Base-by-base conservation (phyloP, 1,140 invertebrate genomes). In the Aricia agestis region DNA sequence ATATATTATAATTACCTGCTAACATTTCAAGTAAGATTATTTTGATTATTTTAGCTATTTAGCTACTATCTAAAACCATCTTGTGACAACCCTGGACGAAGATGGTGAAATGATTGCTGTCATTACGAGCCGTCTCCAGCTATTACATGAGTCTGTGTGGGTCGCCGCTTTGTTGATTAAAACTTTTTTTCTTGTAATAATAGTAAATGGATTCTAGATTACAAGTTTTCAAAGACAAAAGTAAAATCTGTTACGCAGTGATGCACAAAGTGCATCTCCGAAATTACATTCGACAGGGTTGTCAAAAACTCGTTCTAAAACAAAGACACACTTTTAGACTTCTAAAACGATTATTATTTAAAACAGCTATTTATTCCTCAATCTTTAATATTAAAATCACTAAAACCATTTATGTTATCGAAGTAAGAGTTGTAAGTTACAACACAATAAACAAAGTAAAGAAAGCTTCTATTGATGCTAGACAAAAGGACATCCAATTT, bases 61-160 rank as follows among this genome's bases (percentile, higher is more conserved):
- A 6, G 9, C 36, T 36, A 36, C 9, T 9, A 36, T 9, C 36
- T 36, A 36, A 36, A 36, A 4, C 45, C 11, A 13, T 1, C 11
- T 52, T 52, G n/a, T 19, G 59, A 10, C 59, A 63, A 63, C 59
- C 59, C 59, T 63, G 78, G 75, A 80, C 78, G 78, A 82, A 86
- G 82, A 89, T 87, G 85, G 83, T 85, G 85, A 86, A 89, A 86
- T 87, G 83, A 89, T 89, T 89, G 81, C 85, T 73, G 79, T 87
- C 83, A 87, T 89, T 89, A 87, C 76, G 66, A 67, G 68, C 86
- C 81, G 76, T 78, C 82, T 79, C 79, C 73, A 74, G 74, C 73
- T 79, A 87, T 86, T 87, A 86, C 76, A 79, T 85, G 82, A 82
- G 81, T 74, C 86, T 75, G 81, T 80, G 82, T 83, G 83, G 82